These are phyloP conservation scores for Heterodera carotae DNA, from an alignment of 1,140 invertebrate species.

Conservation along the genomic window DNA sequence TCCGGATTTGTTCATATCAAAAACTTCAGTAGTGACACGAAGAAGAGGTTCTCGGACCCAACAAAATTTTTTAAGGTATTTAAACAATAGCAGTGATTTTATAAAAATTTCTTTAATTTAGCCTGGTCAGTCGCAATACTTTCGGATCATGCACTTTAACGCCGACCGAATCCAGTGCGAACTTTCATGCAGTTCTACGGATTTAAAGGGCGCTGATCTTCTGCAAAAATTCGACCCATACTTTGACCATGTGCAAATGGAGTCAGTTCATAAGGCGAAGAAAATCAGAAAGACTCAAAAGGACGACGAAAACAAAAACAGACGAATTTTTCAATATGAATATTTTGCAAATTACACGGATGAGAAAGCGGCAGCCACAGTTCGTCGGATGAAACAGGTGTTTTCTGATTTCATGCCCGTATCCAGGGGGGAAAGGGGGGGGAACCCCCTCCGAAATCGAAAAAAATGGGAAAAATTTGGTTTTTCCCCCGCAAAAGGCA, in stretches of 20 bases:
- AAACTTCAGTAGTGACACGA: slow-evolving; percentile 75
- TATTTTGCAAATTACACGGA: slow-evolving; percentile 69
- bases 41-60: slow-evolving; percentile 77
- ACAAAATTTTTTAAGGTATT: slow-evolving; percentile 79
- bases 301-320: slow-evolving; percentile 30
- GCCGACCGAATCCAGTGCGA: slow-evolving; percentile 90
- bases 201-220: slow-evolving; percentile 87
- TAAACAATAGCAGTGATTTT: not conserved
- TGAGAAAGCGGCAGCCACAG: slow-evolving; percentile 84
- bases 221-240: slow-evolving; percentile 78
- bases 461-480: too few relatives aligned
- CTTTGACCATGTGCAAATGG: slow-evolving; percentile 84
- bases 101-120: slow-evolving; percentile 52
- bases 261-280: slow-evolving; percentile 71
- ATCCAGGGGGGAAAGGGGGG: too few relatives aligned
- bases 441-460: too few relatives aligned
- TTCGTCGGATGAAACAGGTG: slow-evolving; percentile 78
- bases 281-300: slow-evolving; percentile 30
- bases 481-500: too few relatives aligned
- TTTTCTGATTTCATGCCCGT: too few relatives aligned
- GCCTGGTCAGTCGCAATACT: slow-evolving; percentile 83
- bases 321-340: slow-evolving; percentile 36
- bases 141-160: slow-evolving; percentile 91
- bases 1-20: slow-evolving; percentile 91
- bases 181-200: slow-evolving; percentile 87